A percentile compares a stretch with the other conserved stretches of the same genome.
phyloP scores from a whole-genome alignment of 2,113 vertebrate genomes.

The Neolamprologus devosi region DNA sequence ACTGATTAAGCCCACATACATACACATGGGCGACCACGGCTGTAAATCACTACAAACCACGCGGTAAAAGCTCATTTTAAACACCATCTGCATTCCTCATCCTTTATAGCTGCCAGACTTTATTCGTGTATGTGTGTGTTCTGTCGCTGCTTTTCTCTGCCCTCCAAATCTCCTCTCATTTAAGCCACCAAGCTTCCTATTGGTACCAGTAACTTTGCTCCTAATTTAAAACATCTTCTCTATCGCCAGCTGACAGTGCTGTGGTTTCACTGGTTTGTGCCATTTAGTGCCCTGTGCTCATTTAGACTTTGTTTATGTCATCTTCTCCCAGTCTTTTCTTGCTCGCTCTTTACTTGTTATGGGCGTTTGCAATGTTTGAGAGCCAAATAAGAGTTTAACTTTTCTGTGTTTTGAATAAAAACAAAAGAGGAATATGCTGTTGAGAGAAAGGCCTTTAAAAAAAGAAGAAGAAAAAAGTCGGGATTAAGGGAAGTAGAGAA shows the following conservation, averaged over 20 bases:
- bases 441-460: not conserved
- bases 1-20: not conserved
- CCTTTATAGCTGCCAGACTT: conserved; percentile 24
- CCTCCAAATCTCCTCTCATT: not conserved
- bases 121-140: conserved; percentile 6
- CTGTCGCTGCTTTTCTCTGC: not conserved
- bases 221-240: conserved; percentile 8
- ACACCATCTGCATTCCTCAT: conserved; percentile 49
- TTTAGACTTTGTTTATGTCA: not conserved
- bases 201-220: not conserved
- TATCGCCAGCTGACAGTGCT: not conserved
- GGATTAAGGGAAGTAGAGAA: not conserved
- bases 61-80: conserved; percentile 53
- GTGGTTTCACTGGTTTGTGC: not conserved
- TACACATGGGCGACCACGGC: not conserved
- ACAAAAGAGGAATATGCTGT: not conserved
- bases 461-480: not conserved
- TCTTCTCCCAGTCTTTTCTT: not conserved
- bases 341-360: not conserved
- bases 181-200: conserved; percentile 7
- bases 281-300: not conserved
- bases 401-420: not conserved
- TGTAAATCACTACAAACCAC: conserved; percentile 40
- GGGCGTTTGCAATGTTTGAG: not conserved
- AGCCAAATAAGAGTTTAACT: not conserved